A percentile compares a stretch with the other conserved stretches of the same genome.
phyloP scores from a whole-genome alignment of 1,140 invertebrate species.

The Physella acuta region DNA sequence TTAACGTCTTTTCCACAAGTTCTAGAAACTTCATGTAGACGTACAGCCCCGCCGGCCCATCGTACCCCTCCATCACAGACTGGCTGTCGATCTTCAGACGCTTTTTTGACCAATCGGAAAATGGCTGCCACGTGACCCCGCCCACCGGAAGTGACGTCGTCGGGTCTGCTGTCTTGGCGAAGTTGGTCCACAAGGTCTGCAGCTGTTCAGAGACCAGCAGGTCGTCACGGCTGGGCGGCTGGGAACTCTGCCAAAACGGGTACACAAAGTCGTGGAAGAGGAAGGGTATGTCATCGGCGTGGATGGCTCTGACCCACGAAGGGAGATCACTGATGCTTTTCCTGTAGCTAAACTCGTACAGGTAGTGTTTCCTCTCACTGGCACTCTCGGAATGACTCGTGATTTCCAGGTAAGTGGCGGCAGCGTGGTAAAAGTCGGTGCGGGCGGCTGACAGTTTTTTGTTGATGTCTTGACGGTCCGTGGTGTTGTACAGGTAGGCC shows the following conservation, averaged over 20 bases:
- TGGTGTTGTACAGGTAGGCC: background rate
- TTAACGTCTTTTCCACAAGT: no score
- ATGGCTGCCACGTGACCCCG: background rate
- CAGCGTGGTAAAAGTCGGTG: background rate
- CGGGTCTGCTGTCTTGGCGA: conserved; percentile 10
- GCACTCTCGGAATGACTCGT: background rate
- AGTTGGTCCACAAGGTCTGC: conserved; percentile 10
- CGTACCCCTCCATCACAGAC: no score
- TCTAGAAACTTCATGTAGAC: no score
- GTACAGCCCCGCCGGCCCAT: no score
- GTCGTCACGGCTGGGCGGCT: background rate
- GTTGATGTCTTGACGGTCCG: background rate
- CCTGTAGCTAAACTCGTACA: background rate
- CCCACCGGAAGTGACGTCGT: background rate
- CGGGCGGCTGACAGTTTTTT: background rate
- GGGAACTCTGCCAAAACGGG: background rate
- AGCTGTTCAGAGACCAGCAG: background rate
- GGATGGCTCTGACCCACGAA: background rate
- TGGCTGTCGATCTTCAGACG: no score
- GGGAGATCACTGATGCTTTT: background rate
- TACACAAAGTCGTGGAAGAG: background rate
- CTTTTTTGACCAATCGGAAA: no score
- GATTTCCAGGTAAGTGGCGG: background rate
- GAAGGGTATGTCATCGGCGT: background rate
- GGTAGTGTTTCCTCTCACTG: background rate